Base-by-base conservation (phyloP, 2,888 invertebrate genomes). In the Drosophila aldrichi region DNA sequence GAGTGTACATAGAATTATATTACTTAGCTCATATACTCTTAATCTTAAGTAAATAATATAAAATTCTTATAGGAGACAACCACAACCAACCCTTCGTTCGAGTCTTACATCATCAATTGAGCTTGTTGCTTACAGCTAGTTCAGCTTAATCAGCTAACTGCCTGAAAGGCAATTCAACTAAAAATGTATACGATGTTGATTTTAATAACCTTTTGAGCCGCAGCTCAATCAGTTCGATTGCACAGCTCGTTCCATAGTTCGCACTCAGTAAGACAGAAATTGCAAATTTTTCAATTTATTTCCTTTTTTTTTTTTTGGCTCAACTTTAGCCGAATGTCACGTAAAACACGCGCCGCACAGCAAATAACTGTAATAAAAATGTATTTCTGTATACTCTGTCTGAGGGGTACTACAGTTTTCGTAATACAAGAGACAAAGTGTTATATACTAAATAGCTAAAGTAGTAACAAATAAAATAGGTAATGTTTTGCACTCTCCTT, bases 271-370 rank as follows among this genome's bases (percentile, higher is more conserved):
- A 68, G 51, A 59, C 49, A 66, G 63, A 77, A 81, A 72, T 74
- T 61, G 67, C 74, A 77, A 29, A 76, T 67, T 68, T 75, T 67
- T 70, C 82, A 67, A 88, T 78, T 75, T 69, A 70, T 74, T 58
- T 58, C 10, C 59, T 46, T 48, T 48, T 48, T 49, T 25, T 46
- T 48, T 48, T 48, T 49, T 25, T 46, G 32, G 16, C 41, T 46
- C 55, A 62, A 63, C 41, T 73, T 77, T 52, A 44, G 38, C n/a
- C 34, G 66, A 80, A 81, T 69, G 81, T 80, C 81, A 80, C 81
- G 80, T 80, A 81, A 74, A 67, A 63, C 81, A 80, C 70, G 81
- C 70, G 61, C 65, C 34, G 69, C 25, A 38, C 44, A n/a, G 36
- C 63, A 58, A 32, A 58, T 22, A 73, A 51, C 29, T 62, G 34